Evolutionary conservation across 2,113 vertebrate species (phyloP).

Genomic region (Scomber colias): DNA sequence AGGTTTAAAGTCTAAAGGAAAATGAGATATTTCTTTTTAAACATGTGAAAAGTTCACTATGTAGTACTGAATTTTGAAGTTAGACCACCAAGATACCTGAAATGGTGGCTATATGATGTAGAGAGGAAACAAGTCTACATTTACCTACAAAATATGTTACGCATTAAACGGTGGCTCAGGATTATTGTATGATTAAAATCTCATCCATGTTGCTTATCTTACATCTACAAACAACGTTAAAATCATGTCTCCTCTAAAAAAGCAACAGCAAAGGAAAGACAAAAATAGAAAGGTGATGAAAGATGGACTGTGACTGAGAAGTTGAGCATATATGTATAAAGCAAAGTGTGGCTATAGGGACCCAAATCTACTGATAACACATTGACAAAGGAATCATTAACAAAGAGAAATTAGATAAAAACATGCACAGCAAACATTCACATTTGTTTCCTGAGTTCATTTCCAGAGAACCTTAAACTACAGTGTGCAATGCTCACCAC

Average conservation of each 20-base stretch:
- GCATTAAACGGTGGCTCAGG: too few species aligned
- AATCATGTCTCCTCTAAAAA: not conserved
- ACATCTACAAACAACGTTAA: too few species aligned
- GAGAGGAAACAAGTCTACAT: too few species aligned
- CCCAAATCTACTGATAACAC: not conserved
- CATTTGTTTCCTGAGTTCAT: constrained; percentile 11
- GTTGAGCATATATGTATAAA: constrained; percentile 12
- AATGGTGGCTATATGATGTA: too few species aligned
- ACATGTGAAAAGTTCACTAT: too few species aligned
- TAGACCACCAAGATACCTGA: too few species aligned
- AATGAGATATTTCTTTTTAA: too few species aligned
- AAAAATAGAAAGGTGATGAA: not conserved
- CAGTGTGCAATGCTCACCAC: not conserved
- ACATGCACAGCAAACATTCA: not conserved
- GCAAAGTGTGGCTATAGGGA: not conserved
- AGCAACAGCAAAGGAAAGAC: not conserved
- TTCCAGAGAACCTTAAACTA: constrained; percentile 3
- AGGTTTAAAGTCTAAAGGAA: too few species aligned
- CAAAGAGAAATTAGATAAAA: constrained; percentile 19
- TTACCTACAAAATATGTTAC: too few species aligned
- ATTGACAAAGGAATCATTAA: constrained; percentile 13
- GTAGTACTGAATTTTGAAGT: too few species aligned
- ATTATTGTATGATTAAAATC: too few species aligned
- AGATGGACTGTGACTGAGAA: constrained; percentile 33
- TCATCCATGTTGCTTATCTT: too few species aligned